Conservation (phyloP, 1,140 invertebrate genomes). For the Copidosoma floridanum region DNA sequence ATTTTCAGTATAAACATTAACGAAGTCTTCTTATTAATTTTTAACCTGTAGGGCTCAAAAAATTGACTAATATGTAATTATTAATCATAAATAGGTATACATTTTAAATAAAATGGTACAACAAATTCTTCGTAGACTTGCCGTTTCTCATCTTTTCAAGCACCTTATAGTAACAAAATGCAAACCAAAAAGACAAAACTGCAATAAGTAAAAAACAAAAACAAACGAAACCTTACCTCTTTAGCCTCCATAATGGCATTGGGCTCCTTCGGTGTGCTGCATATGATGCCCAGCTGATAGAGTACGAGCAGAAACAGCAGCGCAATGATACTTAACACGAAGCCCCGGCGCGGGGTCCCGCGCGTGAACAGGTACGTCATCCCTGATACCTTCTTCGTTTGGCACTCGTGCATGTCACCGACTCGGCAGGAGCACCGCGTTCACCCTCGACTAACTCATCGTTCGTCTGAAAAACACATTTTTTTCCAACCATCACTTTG, state of each 20-base stretch:
- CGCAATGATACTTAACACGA: conserved; percentile 46
- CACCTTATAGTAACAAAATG: no score
- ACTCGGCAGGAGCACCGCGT: not conserved
- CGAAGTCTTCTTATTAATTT: no score
- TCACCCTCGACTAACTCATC: conserved; percentile 3
- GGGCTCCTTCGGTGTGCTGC: conserved; percentile 41
- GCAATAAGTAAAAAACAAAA: not conserved
- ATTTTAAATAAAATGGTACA: no score
- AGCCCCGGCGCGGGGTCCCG: conserved; percentile 45
- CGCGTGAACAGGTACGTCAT: conserved; percentile 50
- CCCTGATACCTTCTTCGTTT: conserved; percentile 11
- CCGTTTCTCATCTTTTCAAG: no score
- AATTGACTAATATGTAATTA: no score
- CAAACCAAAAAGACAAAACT: not conserved
- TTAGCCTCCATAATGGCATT: conserved; percentile 49
- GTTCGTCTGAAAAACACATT: conserved; percentile 11
- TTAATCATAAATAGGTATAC: no score
- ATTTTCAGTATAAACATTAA: no score
- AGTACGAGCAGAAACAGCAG: conserved; percentile 47
- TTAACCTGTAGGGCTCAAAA: no score
- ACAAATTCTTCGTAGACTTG: no score
- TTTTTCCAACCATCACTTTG: no score
- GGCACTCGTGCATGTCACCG: conserved; percentile 18
- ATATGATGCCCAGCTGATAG: conserved; percentile 53
- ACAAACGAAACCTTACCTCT: conserved; percentile 41